phyloP scores from a whole-genome alignment of 2,113 vertebrate genomes.

The Girardinichthys multiradiatus region DNA sequence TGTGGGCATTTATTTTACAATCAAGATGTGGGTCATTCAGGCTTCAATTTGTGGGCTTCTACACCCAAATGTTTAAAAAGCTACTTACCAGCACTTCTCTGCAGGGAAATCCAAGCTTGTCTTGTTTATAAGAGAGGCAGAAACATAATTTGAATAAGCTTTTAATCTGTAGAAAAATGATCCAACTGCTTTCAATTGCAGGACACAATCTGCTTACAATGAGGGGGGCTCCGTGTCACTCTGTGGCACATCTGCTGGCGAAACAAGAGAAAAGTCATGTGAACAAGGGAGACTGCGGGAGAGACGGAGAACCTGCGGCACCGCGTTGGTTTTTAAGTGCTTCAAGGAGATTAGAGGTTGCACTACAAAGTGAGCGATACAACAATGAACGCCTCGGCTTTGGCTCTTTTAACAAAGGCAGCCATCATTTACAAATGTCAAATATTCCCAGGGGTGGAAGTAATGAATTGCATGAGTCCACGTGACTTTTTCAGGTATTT shows the following conservation, averaged over 20 bases:
- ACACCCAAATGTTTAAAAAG: conserved; percentile 72
- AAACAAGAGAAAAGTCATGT: conserved; percentile 50
- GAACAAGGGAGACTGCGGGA: conserved; percentile 33
- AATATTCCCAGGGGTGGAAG: neutral
- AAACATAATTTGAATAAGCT: conserved; percentile 77
- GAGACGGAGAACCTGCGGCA: conserved; percentile 24
- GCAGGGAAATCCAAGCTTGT: conserved; percentile 58
- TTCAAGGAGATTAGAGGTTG: conserved; percentile 15
- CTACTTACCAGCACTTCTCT: conserved; percentile 69
- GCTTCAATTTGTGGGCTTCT: conserved; percentile 60
- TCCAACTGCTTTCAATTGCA: conserved; percentile 61
- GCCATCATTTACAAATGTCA: conserved; percentile 10
- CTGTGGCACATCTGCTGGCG: conserved; percentile 38
- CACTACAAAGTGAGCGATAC: neutral
- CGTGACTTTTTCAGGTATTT: neutral
- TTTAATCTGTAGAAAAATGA: conserved; percentile 77
- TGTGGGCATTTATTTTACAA: conserved; percentile 61
- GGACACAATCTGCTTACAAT: conserved; percentile 65
- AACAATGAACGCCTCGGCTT: conserved; percentile 1
- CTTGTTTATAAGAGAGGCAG: conserved; percentile 67
- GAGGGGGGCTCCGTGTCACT: conserved; percentile 57
- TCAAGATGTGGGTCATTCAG: conserved; percentile 59
- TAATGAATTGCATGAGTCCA: neutral
- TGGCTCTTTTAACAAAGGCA: neutral
- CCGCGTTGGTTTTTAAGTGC: conserved; percentile 21